Evolutionary conservation across 2,797 vertebrate species (phyloP).

Genomic region (Apogon hyalosoma): DNA sequence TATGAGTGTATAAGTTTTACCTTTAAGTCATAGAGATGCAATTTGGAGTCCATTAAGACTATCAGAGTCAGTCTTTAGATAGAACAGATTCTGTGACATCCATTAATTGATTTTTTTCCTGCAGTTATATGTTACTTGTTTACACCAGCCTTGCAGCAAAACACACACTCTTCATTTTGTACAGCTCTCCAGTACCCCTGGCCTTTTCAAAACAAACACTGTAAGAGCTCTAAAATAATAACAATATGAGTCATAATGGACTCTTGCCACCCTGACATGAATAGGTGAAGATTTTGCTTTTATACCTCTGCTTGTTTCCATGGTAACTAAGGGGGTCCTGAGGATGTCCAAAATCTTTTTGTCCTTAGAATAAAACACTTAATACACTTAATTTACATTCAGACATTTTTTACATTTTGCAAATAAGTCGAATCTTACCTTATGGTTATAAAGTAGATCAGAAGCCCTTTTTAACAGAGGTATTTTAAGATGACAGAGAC

Average conservation of each 20-base stretch:
- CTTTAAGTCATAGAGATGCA: neutral
- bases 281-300: neutral
- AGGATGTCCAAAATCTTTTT: constrained; percentile 1
- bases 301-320: constrained; percentile 35
- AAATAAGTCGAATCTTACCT: neutral
- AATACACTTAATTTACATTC: no score
- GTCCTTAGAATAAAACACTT: neutral
- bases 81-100: neutral
- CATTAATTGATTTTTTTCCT: neutral
- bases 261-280: neutral
- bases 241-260: neutral
- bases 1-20: neutral
- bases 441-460: neutral
- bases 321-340: constrained; percentile 20
- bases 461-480: neutral
- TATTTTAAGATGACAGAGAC: neutral
- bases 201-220: neutral
- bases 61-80: constrained; percentile 1
- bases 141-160: neutral
- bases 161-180: neutral
- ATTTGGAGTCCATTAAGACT: neutral
- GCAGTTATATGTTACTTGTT: neutral
- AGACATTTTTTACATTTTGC: neutral
- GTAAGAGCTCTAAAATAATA: constrained; percentile 15
- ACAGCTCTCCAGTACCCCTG: neutral